phyloP scores from a whole-genome alignment of 2,888 invertebrate species.

The Lamellibrachia satsuma region DNA sequence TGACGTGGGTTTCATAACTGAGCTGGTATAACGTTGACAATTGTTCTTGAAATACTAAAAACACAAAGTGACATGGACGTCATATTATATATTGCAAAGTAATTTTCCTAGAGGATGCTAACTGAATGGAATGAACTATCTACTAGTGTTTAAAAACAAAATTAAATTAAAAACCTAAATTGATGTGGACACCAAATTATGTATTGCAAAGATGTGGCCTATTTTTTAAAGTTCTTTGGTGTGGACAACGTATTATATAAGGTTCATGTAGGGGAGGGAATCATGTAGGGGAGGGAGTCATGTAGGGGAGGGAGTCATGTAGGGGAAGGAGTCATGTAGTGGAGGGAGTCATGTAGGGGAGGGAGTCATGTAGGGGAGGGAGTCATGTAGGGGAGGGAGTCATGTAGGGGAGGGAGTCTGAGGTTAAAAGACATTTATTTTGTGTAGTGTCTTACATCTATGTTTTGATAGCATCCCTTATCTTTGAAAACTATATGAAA shows the following conservation, averaged over 20 bases:
- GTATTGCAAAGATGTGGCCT: not conserved
- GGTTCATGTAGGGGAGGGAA: not conserved
- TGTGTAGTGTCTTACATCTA: not conserved
- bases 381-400: too few species aligned
- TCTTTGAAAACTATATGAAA: not conserved
- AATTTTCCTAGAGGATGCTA: too few species aligned
- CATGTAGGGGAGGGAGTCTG: not conserved
- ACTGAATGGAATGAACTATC: too few species aligned
- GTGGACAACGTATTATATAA: not conserved
- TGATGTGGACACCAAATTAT: not conserved
- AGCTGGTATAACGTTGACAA: too few species aligned
- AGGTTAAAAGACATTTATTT: not conserved
- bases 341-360: not conserved
- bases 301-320: too few species aligned
- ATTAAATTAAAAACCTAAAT: not conserved
- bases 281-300: too few species aligned
- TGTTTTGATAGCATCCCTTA: not conserved
- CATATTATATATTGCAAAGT: too few species aligned
- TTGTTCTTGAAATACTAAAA: too few species aligned
- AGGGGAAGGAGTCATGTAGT: not conserved
- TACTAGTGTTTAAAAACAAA: too few species aligned
- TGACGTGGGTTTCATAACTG: too few species aligned
- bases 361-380: too few species aligned
- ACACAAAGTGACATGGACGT: too few species aligned
- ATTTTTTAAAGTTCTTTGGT: not conserved